These are phyloP conservation scores for Scytalopus superciliaris DNA, from an alignment of 2,113 vertebrate species.

Conservation along the genomic window DNA sequence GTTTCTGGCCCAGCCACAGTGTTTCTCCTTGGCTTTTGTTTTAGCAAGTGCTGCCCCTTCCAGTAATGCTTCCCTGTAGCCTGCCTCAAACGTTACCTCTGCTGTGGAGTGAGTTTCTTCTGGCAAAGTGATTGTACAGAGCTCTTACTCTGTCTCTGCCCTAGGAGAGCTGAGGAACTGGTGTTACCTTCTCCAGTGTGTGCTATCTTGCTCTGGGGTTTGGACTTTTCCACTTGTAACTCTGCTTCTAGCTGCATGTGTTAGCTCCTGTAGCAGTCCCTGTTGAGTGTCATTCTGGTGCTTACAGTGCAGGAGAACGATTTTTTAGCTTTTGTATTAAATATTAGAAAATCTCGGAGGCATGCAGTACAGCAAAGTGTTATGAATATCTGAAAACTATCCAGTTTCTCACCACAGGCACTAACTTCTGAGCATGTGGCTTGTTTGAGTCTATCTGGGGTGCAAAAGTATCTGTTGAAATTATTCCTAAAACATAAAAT, in stretches of 20 bases:
- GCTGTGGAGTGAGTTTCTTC: neutral
- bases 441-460: neutral
- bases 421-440: neutral
- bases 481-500: neutral
- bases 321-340: neutral
- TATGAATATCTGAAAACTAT: neutral
- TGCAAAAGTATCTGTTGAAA: neutral
- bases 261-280: neutral
- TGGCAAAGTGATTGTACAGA: fast-evolving
- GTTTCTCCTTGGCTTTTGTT: neutral
- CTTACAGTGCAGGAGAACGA: neutral
- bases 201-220: neutral
- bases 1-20: neutral
- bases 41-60: neutral
- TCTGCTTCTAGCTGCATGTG: fast-evolving
- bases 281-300: neutral
- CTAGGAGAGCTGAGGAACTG: fast-evolving
- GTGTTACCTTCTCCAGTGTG: fast-evolving
- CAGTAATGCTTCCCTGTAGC: neutral
- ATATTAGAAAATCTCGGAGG: neutral
- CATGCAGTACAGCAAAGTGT: neutral
- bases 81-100: neutral
- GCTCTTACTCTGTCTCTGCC: neutral
- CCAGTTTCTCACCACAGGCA: neutral
- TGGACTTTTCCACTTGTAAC: neutral